A percentile compares a stretch with the other conserved stretches of the same genome.
Conservation (phyloP, 2,113 vertebrate genomes). For the Brachirus orientalis region DNA sequence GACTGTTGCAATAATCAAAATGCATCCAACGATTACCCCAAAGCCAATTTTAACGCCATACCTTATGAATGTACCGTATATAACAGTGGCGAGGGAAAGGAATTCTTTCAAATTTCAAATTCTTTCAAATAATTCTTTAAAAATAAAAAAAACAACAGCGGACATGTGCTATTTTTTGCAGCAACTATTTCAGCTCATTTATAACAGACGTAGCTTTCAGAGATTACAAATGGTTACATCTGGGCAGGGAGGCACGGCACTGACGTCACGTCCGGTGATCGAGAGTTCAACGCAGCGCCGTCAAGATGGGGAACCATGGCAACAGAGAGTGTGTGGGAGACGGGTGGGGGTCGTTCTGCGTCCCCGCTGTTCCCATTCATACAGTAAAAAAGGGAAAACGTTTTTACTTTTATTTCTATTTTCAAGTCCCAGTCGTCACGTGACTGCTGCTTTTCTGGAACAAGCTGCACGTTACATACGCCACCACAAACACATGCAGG, state of each 20-base stretch:
- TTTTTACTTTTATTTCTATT: not conserved
- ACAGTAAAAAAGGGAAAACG: not conserved
- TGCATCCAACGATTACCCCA: too few relatives aligned
- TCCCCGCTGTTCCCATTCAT: constrained; percentile 52
- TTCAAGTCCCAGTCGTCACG: constrained; percentile 17
- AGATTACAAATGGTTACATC: not conserved
- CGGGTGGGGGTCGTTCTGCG: constrained; percentile 27
- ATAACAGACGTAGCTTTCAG: not conserved
- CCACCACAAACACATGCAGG: too few relatives aligned
- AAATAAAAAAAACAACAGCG: constrained; percentile 7
- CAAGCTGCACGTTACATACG: too few relatives aligned
- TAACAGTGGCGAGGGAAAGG: not conserved
- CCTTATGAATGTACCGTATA: rapidly evolving
- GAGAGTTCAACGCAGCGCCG: constrained; percentile 42
- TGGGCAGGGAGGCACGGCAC: constrained; percentile 17
- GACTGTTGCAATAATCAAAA: too few relatives aligned
- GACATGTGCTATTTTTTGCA: not conserved
- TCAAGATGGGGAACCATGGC: constrained; percentile 29
- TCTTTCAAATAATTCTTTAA: constrained; percentile 23
- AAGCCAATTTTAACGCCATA: not conserved
- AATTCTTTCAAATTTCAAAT: too few relatives aligned
- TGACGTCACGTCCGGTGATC: constrained; percentile 72
- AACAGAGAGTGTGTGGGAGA: constrained; percentile 40
- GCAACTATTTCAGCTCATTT: too few relatives aligned
- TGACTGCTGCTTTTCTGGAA: constrained; percentile 54